Base-by-base conservation (phyloP, 2,113 vertebrate genomes). In the Ptychochromis oligacanthus region DNA sequence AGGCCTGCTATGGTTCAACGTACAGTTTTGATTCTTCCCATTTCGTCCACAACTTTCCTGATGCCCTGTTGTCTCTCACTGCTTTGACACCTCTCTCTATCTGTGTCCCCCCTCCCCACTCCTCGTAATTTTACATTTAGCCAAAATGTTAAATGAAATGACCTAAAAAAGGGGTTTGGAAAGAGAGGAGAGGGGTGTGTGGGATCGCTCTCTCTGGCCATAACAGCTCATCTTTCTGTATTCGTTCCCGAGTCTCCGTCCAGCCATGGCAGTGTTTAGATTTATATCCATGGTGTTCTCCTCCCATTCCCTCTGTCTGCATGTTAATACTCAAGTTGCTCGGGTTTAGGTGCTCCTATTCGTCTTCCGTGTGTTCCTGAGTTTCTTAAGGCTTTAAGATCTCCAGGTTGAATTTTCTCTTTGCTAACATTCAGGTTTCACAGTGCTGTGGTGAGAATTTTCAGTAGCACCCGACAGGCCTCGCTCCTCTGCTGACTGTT, bases 271-370 rank as follows among this genome's bases (percentile, higher is more conserved):
- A 59, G 38, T 67, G 57, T 59, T 60, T 61, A 5, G 64, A 26
- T 77, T 90, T 90, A 89, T 84, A 89, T 84, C 91, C 89, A 87
- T 79, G 80, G 77, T 85, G 80, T 92, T 87, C 87, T 87, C 77
- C 91, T 82, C 70, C 77, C 28, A 24, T 67, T 86, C 80, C 79
- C 52, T 43, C 75, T 88, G 67, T 61, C 36, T 75, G 49, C 52
- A 46, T 82, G 43, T 80, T 31, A 62, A 65, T 64, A 82, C 62
- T 75, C 40, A 34, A 26, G 28, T n/a, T 22, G 46, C 64, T 78
- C 43, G 11, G 4, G 14, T 62, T 56, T 17, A 17, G 10, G 31
- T 82, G 87, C 91, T 86, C 76, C 81, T 36, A 10, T 80, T 87
- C 82, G 1, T 58, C 84, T 84, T 91, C 80, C 17, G 7, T 22